Conservation (phyloP, 2,888 invertebrate species). For the Epinotia brunnichana region DNA sequence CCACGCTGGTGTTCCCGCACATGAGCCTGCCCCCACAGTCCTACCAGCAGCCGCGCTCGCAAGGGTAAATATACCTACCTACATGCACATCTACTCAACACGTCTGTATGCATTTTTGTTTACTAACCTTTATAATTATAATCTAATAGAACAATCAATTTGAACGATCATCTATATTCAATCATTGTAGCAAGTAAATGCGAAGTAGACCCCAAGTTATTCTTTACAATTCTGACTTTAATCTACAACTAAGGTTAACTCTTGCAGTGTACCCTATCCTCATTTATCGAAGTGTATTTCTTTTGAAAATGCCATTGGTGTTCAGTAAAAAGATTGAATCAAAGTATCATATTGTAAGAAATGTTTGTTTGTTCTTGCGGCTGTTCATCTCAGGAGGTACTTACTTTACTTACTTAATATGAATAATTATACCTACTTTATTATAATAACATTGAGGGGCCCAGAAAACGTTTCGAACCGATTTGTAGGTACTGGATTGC, state of each 20-base stretch:
- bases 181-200: neutral
- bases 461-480: too few species aligned
- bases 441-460: too few species aligned
- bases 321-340: neutral
- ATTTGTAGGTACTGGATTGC: too few species aligned
- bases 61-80: constrained; percentile 61
- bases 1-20: constrained; percentile 69
- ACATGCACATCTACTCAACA: neutral
- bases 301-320: neutral
- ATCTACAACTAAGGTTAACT: too few species aligned
- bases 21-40: constrained; percentile 68
- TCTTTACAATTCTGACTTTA: neutral
- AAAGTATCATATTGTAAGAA: constrained; percentile 7
- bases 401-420: constrained; percentile 25
- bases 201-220: neutral
- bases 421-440: neutral
- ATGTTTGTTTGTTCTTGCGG: constrained; percentile 40
- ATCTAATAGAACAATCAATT: neutral
- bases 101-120: neutral
- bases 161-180: neutral
- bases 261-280: neutral
- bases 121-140: too few species aligned
- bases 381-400: constrained; percentile 40
- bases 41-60: constrained; percentile 72
- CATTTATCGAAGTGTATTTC: neutral